phyloP scores from a whole-genome alignment of 2,113 vertebrate species.

The Lasiurus borealis region DNA sequence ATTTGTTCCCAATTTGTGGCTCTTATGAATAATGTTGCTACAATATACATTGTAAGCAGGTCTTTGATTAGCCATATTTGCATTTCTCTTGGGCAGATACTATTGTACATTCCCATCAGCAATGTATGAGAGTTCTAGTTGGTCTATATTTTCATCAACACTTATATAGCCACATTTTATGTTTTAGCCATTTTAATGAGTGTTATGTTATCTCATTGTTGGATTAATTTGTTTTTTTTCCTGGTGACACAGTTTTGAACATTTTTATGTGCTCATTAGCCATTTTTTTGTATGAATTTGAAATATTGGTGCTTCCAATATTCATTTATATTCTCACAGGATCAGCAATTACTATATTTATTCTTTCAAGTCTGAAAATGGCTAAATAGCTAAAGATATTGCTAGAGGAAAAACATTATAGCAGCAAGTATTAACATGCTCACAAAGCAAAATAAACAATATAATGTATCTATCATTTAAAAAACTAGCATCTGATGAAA shows the following conservation, averaged over 20 bases:
- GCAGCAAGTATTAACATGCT: conserved; percentile 5
- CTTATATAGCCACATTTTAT: neutral
- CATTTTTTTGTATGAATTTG: conserved; percentile 46
- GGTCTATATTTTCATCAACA: neutral
- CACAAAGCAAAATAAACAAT: conserved; percentile 81
- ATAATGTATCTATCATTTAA: conserved; percentile 79
- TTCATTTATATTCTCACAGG: conserved; percentile 87
- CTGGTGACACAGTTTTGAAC: neutral
- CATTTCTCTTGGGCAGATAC: neutral
- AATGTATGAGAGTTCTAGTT: neutral
- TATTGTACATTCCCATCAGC: neutral
- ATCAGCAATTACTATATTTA: conserved; percentile 80
- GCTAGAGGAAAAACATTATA: conserved; percentile 84
- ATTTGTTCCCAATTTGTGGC: neutral
- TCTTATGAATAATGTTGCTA: neutral
- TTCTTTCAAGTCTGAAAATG: conserved; percentile 82
- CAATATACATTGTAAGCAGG: neutral
- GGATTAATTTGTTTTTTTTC: neutral
- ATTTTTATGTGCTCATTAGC: neutral
- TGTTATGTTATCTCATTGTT: neutral
- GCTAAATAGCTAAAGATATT: conserved; percentile 76
- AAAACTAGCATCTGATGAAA: conserved; percentile 78
- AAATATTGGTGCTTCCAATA: conserved; percentile 82
- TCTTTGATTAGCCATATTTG: neutral
- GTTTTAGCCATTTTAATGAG: neutral